Percentiles rank a stretch among this genome's conserved stretches.
phyloP scores from a whole-genome alignment of 2,113 vertebrate genomes.

The Otus sunia region DNA sequence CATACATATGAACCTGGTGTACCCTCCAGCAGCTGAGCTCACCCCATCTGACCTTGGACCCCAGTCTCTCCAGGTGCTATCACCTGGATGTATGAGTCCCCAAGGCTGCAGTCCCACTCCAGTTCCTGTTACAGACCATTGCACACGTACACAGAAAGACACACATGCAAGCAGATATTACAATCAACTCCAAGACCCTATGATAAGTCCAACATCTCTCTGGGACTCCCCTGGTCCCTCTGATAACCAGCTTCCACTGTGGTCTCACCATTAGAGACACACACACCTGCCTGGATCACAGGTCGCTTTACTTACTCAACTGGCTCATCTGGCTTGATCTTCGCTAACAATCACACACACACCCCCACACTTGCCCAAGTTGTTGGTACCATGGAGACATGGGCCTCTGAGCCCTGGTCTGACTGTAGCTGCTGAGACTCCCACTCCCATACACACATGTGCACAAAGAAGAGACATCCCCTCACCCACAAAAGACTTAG shows the following conservation, averaged over 20 bases:
- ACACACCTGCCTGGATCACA: neutral
- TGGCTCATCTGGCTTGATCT: neutral
- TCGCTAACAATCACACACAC: neutral
- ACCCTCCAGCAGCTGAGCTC: neutral
- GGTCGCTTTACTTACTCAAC: rapidly evolving
- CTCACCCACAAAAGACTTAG: neutral
- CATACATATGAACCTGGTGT: neutral
- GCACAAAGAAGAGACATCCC: neutral
- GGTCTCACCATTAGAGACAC: neutral
- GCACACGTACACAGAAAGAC: rapidly evolving
- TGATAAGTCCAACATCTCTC: neutral
- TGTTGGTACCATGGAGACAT: neutral
- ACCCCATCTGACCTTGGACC: neutral
- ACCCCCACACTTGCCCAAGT: rapidly evolving
- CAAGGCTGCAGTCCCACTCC: neutral
- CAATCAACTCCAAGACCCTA: neutral
- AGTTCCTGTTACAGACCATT: neutral
- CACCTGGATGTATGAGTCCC: rapidly evolving
- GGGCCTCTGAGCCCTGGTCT: neutral
- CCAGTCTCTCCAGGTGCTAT: neutral
- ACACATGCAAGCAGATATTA: neutral
- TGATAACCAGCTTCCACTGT: neutral
- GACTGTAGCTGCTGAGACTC: neutral
- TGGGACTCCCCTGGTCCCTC: neutral
- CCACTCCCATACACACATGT: neutral